Conservation (phyloP, 35 echinoderm and acorn worm species). For the Ophiothrix spiculata region DNA sequence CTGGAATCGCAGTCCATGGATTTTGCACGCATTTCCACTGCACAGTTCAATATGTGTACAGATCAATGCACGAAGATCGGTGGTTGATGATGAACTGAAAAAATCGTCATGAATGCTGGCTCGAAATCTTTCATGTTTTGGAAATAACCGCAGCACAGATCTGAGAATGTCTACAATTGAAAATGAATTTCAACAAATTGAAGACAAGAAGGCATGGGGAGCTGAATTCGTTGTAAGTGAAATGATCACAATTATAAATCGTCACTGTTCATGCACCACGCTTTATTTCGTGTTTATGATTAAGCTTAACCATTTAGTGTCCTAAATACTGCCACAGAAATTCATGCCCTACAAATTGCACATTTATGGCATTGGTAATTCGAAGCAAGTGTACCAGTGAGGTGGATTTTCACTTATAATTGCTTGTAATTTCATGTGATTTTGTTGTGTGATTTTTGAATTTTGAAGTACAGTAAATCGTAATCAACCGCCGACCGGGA, state of each 20-base stretch:
- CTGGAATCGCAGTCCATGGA: not conserved
- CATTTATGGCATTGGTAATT: constrained; percentile 65
- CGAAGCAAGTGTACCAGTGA: constrained; percentile 52
- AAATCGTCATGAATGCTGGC: not conserved
- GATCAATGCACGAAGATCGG: no score
- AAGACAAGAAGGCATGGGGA: constrained; percentile 17
- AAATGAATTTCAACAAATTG: constrained; percentile 12
- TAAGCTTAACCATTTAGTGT: constrained; percentile 27
- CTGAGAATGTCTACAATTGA: constrained; percentile 17
- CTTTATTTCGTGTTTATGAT: not conserved
- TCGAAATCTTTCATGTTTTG: no score
- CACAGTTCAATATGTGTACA: not conserved
- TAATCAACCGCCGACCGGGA: no score
- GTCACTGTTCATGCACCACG: not conserved
- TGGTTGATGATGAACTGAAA: no score
- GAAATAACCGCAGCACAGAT: not conserved
- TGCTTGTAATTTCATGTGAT: no score
- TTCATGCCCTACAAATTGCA: constrained; percentile 56
- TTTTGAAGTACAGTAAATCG: no score
- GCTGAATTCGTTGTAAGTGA: constrained; percentile 24
- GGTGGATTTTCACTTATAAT: no score
- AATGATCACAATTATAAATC: not conserved
- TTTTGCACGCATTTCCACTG: not conserved
- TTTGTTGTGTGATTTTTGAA: no score
- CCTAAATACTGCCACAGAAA: constrained; percentile 49